phyloP scores from a whole-genome alignment of 2,113 vertebrate genomes.

The Platysteira castanea region DNA sequence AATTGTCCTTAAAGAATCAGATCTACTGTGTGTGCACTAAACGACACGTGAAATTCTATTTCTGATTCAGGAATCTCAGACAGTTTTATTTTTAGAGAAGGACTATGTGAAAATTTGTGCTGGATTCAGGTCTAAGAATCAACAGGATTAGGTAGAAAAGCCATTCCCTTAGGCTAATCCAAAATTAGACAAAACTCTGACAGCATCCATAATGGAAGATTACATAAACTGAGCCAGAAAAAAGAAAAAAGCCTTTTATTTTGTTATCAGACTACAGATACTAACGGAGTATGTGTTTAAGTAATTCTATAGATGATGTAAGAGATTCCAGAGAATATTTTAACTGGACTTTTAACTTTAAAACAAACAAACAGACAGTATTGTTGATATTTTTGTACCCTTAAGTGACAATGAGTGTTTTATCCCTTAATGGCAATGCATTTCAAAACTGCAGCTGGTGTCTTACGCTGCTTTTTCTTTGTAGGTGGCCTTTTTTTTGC shows the following conservation, averaged over 20 bases:
- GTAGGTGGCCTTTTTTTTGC: conserved; percentile 96
- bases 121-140: neutral
- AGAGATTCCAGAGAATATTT: neutral
- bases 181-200: neutral
- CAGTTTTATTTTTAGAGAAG: neutral
- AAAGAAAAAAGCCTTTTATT: neutral
- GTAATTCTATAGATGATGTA: neutral
- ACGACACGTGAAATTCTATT: neutral
- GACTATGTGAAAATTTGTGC: neutral
- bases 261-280: neutral
- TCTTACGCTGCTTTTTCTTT: conserved; percentile 3
- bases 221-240: neutral
- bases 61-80: neutral
- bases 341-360: neutral
- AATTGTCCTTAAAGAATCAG: neutral
- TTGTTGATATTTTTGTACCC: neutral
- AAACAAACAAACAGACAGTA: neutral
- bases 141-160: neutral
- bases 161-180: neutral
- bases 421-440: neutral
- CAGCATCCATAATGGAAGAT: neutral
- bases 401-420: neutral
- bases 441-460: neutral
- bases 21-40: neutral
- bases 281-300: neutral